phyloP scores from a whole-genome alignment of 2,113 vertebrate species.

The Lasiurus cinereus region DNA sequence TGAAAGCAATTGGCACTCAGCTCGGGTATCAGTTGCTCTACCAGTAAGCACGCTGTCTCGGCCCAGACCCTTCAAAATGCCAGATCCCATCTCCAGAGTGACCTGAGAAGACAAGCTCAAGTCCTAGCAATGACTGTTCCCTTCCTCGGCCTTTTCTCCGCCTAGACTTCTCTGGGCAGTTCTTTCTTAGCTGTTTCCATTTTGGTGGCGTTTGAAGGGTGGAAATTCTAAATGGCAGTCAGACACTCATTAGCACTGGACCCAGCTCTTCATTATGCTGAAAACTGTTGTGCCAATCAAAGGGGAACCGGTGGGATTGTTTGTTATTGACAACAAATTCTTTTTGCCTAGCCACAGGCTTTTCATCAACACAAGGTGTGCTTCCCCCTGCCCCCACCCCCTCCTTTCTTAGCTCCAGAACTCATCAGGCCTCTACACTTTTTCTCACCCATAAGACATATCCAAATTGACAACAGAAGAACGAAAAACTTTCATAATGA shows the following conservation, averaged over 20 bases:
- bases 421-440: neutral
- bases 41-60: neutral
- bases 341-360: neutral
- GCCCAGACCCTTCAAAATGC: neutral
- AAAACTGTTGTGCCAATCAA: conserved; percentile 18
- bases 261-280: conserved; percentile 26
- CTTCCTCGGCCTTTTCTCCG: neutral
- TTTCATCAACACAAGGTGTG: neutral
- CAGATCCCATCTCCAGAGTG: neutral
- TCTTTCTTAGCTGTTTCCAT: neutral
- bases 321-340: neutral
- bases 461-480: neutral
- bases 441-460: neutral
- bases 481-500: neutral
- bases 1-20: neutral
- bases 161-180: neutral
- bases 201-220: neutral
- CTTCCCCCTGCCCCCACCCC: neutral
- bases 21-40: rapidly evolving
- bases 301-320: neutral
- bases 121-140: rapidly evolving
- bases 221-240: neutral
- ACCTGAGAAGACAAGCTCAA: neutral
- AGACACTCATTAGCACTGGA: neutral
- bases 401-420: neutral